These are phyloP conservation scores for Chrysomallon squamiferum DNA, from an alignment of 1,140 invertebrate species.

Conservation along the genomic window DNA sequence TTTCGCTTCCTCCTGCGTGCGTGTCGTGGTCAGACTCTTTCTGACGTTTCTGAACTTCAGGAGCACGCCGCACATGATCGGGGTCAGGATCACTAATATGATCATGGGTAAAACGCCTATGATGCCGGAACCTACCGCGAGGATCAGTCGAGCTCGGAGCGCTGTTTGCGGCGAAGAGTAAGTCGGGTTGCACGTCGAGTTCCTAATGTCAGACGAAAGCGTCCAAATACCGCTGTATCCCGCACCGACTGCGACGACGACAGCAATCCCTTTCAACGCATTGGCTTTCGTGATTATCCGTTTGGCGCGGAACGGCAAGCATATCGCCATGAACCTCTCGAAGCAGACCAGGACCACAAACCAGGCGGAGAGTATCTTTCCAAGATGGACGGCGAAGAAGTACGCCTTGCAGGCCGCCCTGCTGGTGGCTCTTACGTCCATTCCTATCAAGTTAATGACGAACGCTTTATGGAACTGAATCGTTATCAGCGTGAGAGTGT, in stretches of 20 bases:
- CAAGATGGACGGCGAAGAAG: constrained; percentile 31
- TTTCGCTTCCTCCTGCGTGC: too few relatives aligned
- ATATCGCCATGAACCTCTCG: constrained; percentile 41
- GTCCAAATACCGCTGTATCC: constrained; percentile 27
- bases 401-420: constrained; percentile 27
- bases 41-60: not conserved
- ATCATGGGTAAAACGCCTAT: constrained; percentile 17
- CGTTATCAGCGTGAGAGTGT: constrained; percentile 22
- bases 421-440: constrained; percentile 30
- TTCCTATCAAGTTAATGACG: constrained; percentile 18
- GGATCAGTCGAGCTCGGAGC: constrained; percentile 6
- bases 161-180: constrained; percentile 8
- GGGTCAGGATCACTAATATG: constrained; percentile 17
- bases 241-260: constrained; percentile 14
- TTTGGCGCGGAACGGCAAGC: constrained; percentile 37
- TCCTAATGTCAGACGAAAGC: constrained; percentile 20
- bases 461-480: constrained; percentile 35
- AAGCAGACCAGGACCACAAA: constrained; percentile 37
- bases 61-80: constrained; percentile 20
- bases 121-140: constrained; percentile 12
- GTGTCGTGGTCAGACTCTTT: not conserved
- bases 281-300: constrained; percentile 21
- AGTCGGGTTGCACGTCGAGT: constrained; percentile 29
- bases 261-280: constrained; percentile 5
- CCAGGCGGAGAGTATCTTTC: constrained; percentile 49